Conservation (phyloP, 2,113 vertebrate genomes). For the Erinaceus europaeus region DNA sequence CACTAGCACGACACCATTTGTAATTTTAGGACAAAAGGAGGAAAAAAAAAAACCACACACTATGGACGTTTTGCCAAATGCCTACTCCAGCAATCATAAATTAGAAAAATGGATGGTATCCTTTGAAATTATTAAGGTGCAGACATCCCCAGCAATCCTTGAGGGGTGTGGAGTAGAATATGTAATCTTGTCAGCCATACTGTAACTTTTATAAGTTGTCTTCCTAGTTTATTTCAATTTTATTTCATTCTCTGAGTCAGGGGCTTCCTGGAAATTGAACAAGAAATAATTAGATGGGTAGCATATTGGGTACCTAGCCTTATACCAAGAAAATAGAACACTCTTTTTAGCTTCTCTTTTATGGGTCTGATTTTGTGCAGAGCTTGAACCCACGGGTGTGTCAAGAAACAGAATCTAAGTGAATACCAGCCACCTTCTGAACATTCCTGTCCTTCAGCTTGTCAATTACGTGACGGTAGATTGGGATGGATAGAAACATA, state of each 20-base stretch:
- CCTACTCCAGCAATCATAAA: background rate
- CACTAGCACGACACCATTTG: background rate
- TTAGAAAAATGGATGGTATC: background rate
- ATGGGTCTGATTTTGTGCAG: slow-evolving; percentile 54
- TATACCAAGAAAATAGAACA: background rate
- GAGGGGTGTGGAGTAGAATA: slow-evolving; percentile 28
- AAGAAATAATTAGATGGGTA: slow-evolving; percentile 49
- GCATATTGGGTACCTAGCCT: background rate
- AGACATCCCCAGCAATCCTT: background rate
- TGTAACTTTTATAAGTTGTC: slow-evolving; percentile 11
- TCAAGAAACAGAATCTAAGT: slow-evolving; percentile 27
- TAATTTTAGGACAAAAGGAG: background rate
- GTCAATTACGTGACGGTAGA: slow-evolving; percentile 63
- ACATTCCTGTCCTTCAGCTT: background rate
- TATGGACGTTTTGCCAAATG: background rate
- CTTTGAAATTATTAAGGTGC: slow-evolving; percentile 20
- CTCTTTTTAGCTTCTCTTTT: background rate
- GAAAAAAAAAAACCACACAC: background rate
- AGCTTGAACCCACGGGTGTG: slow-evolving; percentile 25
- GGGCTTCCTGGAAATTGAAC: slow-evolving; percentile 48
- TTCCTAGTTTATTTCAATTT: slow-evolving; percentile 11
- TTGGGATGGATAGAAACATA: slow-evolving; percentile 69
- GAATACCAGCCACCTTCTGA: slow-evolving; percentile 29
- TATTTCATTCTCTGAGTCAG: slow-evolving; percentile 42
- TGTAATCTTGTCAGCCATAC: slow-evolving; percentile 30